Percentiles rank a stretch among this genome's conserved stretches.
Evolutionary conservation across 2,797 vertebrate species (phyloP).

Genomic region (Girardinus metallicus): DNA sequence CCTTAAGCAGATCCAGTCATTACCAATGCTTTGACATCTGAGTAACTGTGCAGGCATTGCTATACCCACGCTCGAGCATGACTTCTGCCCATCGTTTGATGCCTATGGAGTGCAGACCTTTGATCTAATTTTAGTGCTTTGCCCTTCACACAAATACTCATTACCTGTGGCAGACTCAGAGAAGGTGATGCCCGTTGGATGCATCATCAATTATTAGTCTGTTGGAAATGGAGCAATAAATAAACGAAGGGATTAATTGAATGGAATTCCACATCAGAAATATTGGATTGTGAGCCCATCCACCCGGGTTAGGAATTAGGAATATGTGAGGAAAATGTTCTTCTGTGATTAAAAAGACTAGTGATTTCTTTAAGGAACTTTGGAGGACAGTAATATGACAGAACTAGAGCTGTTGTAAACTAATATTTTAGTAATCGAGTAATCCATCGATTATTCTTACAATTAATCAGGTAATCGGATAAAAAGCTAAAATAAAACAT

Average conservation of each 20-base stretch:
- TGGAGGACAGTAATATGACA: neutral
- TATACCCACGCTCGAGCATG: conserved; percentile 33
- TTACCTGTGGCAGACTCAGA: conserved; percentile 42
- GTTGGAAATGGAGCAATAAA: conserved; percentile 27
- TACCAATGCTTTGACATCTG: conserved; percentile 36
- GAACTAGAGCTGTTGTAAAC: too few species aligned
- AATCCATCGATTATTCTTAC: too few species aligned
- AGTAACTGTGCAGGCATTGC: conserved; percentile 39
- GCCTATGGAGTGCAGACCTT: conserved; percentile 60
- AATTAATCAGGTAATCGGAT: too few species aligned
- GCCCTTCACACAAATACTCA: conserved; percentile 64
- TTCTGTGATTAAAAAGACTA: neutral
- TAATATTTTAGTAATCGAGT: too few species aligned
- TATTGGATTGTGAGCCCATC: conserved; percentile 57
- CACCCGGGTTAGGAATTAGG: conserved; percentile 7
- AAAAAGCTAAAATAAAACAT: too few species aligned
- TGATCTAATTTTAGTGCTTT: conserved; percentile 78
- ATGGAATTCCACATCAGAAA: conserved; percentile 30
- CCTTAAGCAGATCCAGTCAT: conserved; percentile 39
- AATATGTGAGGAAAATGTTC: neutral
- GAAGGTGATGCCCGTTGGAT: conserved; percentile 44
- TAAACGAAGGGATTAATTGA: conserved; percentile 26
- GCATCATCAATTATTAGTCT: conserved; percentile 35
- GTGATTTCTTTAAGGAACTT: neutral
- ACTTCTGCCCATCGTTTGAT: conserved; percentile 59